phyloP scores from a whole-genome alignment of 2,113 vertebrate genomes.

The Bambusicola thoracicus region DNA sequence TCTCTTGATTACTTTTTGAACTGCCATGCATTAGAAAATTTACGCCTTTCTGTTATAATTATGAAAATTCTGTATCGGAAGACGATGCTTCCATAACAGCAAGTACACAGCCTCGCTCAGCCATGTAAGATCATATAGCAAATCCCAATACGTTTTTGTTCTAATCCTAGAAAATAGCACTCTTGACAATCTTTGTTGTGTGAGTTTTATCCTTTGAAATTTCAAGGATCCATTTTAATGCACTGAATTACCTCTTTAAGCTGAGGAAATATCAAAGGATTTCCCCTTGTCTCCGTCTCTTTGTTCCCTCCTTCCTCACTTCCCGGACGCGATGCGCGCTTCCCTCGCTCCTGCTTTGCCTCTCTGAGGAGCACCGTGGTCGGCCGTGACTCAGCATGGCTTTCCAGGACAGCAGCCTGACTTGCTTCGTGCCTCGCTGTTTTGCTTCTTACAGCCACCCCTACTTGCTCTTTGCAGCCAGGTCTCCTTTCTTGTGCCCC shows the following conservation, averaged over 20 bases:
- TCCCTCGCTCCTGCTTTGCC: conserved; percentile 2
- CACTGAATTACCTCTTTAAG: conserved; percentile 54
- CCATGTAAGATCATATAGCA: conserved; percentile 21
- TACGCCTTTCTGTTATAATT: conserved; percentile 96
- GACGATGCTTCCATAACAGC: conserved; percentile 84
- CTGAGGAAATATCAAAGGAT: conserved; percentile 50
- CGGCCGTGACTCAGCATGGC: conserved; percentile 10
- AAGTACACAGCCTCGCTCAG: conserved; percentile 46
- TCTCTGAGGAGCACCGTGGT: not conserved
- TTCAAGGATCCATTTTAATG: conserved; percentile 51
- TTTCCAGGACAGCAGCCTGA: not conserved
- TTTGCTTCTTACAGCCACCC: conserved; percentile 24
- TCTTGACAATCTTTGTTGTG: conserved; percentile 66
- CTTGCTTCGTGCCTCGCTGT: not conserved
- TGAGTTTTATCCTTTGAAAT: conserved; percentile 68
- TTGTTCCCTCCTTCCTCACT: conserved; percentile 59
- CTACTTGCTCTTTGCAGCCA: conserved; percentile 5
- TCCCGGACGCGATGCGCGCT: not conserved
- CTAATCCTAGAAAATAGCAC: conserved; percentile 65
- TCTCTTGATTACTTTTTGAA: conserved; percentile 98
- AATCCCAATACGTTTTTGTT: conserved; percentile 54
- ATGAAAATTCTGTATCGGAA: conserved; percentile 88
- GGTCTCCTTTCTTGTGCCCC: not conserved
- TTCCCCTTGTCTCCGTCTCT: conserved; percentile 29
- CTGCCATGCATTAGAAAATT: conserved; percentile 92